A percentile compares a stretch with the other conserved stretches of the same genome.
Conservation (phyloP, 2,797 vertebrate genomes). For the Sebastolobus altivelis region DNA sequence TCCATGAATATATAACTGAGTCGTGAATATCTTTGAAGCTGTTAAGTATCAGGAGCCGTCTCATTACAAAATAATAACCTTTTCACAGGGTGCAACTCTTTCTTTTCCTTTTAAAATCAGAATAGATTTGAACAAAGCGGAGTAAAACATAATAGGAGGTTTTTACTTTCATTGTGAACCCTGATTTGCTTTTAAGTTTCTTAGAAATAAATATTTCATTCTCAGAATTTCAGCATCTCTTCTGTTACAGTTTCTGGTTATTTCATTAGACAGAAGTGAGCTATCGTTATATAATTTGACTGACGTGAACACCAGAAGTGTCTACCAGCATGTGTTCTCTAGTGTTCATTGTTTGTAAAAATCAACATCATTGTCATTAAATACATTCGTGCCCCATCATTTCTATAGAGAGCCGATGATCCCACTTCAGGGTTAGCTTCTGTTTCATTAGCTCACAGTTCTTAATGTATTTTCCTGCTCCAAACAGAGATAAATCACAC, state of each 20-base stretch:
- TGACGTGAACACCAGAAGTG: background rate
- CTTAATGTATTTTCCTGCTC: background rate
- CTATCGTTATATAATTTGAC: background rate
- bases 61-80: slow-evolving; percentile 34
- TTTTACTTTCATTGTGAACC: background rate
- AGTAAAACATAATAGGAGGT: background rate
- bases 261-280: background rate
- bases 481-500: background rate
- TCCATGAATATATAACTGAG: slow-evolving; percentile 14
- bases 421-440: background rate
- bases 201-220: background rate
- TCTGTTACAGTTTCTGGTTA: background rate
- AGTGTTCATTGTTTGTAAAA: background rate
- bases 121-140: background rate
- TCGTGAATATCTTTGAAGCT: background rate
- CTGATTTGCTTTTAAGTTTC: background rate
- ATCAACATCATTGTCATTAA: background rate
- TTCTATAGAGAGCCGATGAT: background rate
- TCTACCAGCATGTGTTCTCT: background rate
- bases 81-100: background rate
- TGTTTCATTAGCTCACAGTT: background rate
- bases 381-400: too few relatives aligned
- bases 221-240: too few relatives aligned
- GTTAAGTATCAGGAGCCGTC: background rate
- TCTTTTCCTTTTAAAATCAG: background rate